Evolutionary conservation across 2,113 vertebrate species (phyloP).

Genomic region (human): GRCh38 chr12:96032501-96033000

Average conservation of each 20-base stretch:
- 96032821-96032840: background rate
- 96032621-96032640: background rate
- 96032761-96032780: constrained; percentile 10
- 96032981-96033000: no score
- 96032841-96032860: background rate
- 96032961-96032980: no score
- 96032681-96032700: constrained; percentile 2
- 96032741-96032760: constrained; percentile 8
- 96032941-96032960: no score
- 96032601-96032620: background rate
- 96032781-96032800: background rate
- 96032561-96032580: background rate
- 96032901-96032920: no score
- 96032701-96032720: background rate
- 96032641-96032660: constrained; percentile 8
- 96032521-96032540: background rate
- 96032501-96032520: background rate
- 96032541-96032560: background rate
- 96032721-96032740: background rate
- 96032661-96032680: background rate
- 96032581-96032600: background rate
- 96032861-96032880: background rate
- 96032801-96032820: background rate
- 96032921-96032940: no score
- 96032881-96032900: constrained; percentile 17